phyloP scores from a whole-genome alignment of 2,888 invertebrate genomes.

The Nemotelus pantherinus region DNA sequence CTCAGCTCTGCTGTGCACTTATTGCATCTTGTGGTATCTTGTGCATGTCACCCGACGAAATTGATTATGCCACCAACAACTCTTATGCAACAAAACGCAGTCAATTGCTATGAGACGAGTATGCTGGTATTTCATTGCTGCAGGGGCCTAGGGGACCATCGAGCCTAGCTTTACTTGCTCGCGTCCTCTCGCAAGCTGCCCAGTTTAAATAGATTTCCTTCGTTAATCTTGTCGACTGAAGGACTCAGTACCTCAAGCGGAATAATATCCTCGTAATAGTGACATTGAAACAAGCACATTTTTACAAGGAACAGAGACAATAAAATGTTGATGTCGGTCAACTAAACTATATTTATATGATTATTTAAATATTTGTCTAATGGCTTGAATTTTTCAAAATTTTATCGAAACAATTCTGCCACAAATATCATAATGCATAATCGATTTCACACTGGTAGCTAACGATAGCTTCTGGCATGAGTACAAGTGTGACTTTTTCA shows the following conservation, averaged over 20 bases:
- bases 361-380: too few species aligned
- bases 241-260: neutral
- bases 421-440: too few species aligned
- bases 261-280: too few species aligned
- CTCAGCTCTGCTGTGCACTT: conserved; percentile 12
- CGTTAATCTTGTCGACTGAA: neutral
- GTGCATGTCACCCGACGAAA: conserved; percentile 38
- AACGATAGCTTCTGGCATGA: too few species aligned
- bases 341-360: too few species aligned
- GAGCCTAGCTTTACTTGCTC: neutral
- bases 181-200: neutral
- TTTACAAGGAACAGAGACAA: too few species aligned
- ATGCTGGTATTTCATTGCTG: neutral
- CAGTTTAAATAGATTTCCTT: neutral
- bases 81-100: conserved; percentile 35
- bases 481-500: too few species aligned
- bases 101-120: conserved; percentile 25
- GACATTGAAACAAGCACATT: too few species aligned
- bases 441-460: too few species aligned
- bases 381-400: too few species aligned
- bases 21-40: conserved; percentile 32
- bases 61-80: conserved; percentile 43
- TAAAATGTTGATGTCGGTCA: too few species aligned
- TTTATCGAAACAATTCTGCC: too few species aligned
- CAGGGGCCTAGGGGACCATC: neutral